Conservation (phyloP, 2,888 invertebrate species). For the Hypomecis atomaria region DNA sequence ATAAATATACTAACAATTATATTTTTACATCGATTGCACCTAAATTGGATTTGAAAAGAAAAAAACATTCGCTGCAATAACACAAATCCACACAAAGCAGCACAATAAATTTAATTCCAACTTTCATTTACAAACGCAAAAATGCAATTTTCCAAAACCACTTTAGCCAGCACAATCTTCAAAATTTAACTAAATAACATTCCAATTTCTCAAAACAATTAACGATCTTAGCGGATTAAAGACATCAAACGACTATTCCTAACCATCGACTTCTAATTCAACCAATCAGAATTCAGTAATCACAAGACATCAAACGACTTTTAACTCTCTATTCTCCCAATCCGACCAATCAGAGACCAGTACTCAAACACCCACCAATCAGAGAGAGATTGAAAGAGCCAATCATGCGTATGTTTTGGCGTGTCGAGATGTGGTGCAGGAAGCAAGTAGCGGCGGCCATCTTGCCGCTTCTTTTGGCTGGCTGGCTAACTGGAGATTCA, state of each 20-base stretch:
- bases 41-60: background rate
- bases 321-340: conserved; percentile 8
- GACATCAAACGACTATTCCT: no score
- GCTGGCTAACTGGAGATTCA: conserved; percentile 76
- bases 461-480: conserved; percentile 67
- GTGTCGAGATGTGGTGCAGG: conserved; percentile 78
- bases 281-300: conserved; percentile 23
- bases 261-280: background rate
- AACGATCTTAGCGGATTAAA: no score
- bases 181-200: conserved; percentile 2
- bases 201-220: no score
- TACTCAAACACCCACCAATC: background rate
- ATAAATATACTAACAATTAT: no score
- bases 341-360: conserved; percentile 19
- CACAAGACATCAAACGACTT: background rate
- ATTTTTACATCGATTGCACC: background rate
- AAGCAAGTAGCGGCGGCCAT: conserved; percentile 69
- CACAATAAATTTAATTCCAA: background rate
- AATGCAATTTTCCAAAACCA: conserved; percentile 5
- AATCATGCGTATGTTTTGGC: conserved; percentile 69
- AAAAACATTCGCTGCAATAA: conserved; percentile 13
- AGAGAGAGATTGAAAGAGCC: conserved; percentile 34
- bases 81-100: conserved; percentile 3
- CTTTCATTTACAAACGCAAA: background rate
- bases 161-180: background rate